Percentiles rank a stretch among this genome's conserved stretches.
These are phyloP conservation scores for Neodiprion lecontei DNA, from an alignment of 1,140 invertebrate species.

Conservation along the genomic window DNA sequence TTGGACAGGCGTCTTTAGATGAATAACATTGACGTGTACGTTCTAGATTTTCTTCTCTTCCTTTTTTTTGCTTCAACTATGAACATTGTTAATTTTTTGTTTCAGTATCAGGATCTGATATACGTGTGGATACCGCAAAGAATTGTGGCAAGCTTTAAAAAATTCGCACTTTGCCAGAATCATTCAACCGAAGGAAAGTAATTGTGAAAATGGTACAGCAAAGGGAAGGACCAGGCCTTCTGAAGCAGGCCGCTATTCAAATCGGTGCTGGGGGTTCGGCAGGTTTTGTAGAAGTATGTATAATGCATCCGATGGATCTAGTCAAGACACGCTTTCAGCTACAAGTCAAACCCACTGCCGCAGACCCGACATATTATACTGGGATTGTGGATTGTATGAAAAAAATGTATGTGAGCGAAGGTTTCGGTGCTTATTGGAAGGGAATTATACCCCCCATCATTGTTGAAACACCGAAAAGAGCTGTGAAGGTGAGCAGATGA, in stretches of 20 bases:
- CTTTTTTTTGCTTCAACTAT: too few species aligned
- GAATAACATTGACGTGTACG: too few species aligned
- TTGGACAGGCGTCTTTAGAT: too few species aligned
- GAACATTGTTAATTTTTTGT: too few species aligned
- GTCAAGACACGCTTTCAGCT: constrained; percentile 90
- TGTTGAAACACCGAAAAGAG: constrained; percentile 94
- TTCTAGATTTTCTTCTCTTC: too few species aligned
- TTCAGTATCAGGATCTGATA: too few species aligned
- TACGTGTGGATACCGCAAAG: too few species aligned
- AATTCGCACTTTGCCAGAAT: too few species aligned
- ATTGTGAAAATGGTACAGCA: constrained; percentile 27
- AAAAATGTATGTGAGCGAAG: constrained; percentile 89
- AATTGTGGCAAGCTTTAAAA: too few species aligned
- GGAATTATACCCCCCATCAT: constrained; percentile 91
- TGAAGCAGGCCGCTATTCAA: constrained; percentile 81
- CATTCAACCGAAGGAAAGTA: too few species aligned
- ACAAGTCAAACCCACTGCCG: constrained; percentile 64
- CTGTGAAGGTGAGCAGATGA: constrained; percentile 73
- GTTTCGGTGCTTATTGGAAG: constrained; percentile 85
- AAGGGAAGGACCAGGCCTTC: constrained; percentile 38
- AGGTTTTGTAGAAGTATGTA: constrained; percentile 92
- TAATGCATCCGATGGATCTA: constrained; percentile 95
- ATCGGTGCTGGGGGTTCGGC: constrained; percentile 88
- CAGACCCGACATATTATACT: constrained; percentile 65
- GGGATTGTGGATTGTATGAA: constrained; percentile 82